These are phyloP conservation scores for Gymnosoma rotundatum DNA, from an alignment of 2,888 invertebrate species.

Conservation along the genomic window DNA sequence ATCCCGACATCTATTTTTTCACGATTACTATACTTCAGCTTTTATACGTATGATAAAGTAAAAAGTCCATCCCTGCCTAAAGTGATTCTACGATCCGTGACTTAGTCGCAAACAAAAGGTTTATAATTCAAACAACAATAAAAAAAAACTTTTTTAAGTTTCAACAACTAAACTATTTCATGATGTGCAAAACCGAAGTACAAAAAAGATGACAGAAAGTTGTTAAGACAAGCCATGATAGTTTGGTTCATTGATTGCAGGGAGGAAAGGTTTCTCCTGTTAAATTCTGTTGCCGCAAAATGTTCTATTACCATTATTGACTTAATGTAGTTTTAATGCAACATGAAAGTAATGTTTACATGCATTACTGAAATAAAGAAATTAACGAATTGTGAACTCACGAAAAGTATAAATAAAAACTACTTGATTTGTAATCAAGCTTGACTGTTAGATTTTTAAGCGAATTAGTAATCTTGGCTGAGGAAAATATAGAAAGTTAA, in stretches of 20 bases:
- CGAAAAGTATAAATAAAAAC: neutral
- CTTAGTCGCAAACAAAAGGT: neutral
- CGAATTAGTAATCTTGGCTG: neutral
- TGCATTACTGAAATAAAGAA: neutral
- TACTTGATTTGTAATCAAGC: neutral
- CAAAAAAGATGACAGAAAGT: constrained; percentile 31
- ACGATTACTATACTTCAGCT: too few species aligned
- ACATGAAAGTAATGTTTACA: neutral
- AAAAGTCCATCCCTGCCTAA: too few species aligned
- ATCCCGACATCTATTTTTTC: too few species aligned
- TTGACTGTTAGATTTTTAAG: neutral
- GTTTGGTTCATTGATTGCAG: too few species aligned
- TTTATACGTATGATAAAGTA: too few species aligned
- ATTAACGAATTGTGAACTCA: neutral
- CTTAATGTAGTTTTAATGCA: constrained; percentile 3
- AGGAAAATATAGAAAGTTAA: too few species aligned
- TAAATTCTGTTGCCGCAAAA: constrained; percentile 7
- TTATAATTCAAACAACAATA: constrained; percentile 11
- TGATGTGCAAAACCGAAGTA: constrained; percentile 5
- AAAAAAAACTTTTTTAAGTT: neutral
- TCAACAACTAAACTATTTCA: constrained; percentile 22
- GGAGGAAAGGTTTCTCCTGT: neutral
- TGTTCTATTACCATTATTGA: constrained; percentile 27
- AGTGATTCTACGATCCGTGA: too few species aligned
- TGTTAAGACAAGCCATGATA: neutral